Base-by-base conservation (phyloP, 2,888 invertebrate species). In the Orchesella flavescens region DNA sequence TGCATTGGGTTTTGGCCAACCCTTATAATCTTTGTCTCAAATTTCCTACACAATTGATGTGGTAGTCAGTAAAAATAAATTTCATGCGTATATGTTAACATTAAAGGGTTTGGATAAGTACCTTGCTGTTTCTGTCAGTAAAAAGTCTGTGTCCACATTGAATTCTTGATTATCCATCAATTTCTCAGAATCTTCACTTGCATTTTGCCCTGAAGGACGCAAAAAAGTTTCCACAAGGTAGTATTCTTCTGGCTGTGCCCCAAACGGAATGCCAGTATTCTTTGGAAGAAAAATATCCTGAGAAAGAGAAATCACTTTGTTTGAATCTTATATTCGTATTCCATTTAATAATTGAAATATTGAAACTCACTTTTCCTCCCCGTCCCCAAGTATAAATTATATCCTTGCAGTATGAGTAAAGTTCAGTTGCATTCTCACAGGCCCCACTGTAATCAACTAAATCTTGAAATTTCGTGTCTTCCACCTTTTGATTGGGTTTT, bases 381-480 rank as follows among this genome's bases (percentile, higher is more conserved):
- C 21, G 71, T 13, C 83, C 83, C 72, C 72, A 83, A 0, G 83
- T 83, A 17, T 75, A 82, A 43, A 83, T 72, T 7, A 83, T 77
- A 24, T 72, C 53, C 44, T 55, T 63, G 46, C 83, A 83, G 53
- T 76, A 76, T n/a, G 72, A 46, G 59, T 68, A 77, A 17, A 83
- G 12, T 9, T 76, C 77, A 0, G 72, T 77, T 13, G 77, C 83
- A 59, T 83, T 83, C 34, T 46, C 24, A 49, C 83, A 83, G 55
- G 57, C 57, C 13, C 83, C 83, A 55, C 76, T 66, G 66, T 66
- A 83, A 13, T 83, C 83, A 44, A 61, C 66, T 4, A 76, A 66
- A 15, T 72, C 23, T 15, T 76, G 53, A n/a, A 82, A 63, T 15
- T 63, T 55, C 21, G n/a, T 9, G 13, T n/a, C n/a, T 17, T 46